Percentiles rank a stretch among this genome's conserved stretches.
phyloP scores from a whole-genome alignment of 2,113 vertebrate species.

The Percina caprodes region DNA sequence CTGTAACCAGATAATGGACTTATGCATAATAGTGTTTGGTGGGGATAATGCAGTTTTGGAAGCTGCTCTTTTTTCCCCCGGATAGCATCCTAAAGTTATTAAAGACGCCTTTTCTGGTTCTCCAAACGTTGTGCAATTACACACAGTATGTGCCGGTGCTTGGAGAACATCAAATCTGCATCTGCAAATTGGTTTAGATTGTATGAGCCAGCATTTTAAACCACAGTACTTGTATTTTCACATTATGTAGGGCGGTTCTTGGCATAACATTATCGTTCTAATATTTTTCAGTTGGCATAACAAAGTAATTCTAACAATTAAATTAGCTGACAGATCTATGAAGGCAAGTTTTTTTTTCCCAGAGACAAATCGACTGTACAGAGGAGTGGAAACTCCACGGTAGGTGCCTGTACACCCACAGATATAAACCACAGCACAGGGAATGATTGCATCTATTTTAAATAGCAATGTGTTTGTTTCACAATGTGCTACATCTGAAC shows the following conservation, averaged over 20 bases:
- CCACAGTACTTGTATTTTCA: not conserved
- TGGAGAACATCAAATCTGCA: conserved; percentile 1
- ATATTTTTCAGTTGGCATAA: too few relatives aligned
- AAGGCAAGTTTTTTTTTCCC: conserved; percentile 18
- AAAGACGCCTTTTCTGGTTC: conserved; percentile 23
- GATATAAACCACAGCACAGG: conserved; percentile 1
- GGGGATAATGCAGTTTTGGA: conserved; percentile 66
- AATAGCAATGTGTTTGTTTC: conserved; percentile 50
- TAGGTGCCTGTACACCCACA: not conserved
- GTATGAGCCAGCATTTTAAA: not conserved
- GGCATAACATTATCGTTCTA: too few relatives aligned
- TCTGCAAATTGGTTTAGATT: not conserved
- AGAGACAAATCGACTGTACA: conserved; percentile 6
- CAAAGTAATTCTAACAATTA: too few relatives aligned
- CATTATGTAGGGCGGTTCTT: not conserved
- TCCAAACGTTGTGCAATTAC: conserved; percentile 46
- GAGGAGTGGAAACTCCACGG: conserved; percentile 22
- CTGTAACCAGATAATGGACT: conserved; percentile 69
- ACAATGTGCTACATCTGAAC: conserved; percentile 50
- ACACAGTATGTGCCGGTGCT: conserved; percentile 7
- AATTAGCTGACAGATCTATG: not conserved
- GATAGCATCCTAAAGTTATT: conserved; percentile 60
- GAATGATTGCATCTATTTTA: conserved; percentile 51
- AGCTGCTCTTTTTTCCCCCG: conserved; percentile 14
- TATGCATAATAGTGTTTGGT: conserved; percentile 64